Conservation (phyloP, 2,888 invertebrate genomes). For the Euzophera pinguis region DNA sequence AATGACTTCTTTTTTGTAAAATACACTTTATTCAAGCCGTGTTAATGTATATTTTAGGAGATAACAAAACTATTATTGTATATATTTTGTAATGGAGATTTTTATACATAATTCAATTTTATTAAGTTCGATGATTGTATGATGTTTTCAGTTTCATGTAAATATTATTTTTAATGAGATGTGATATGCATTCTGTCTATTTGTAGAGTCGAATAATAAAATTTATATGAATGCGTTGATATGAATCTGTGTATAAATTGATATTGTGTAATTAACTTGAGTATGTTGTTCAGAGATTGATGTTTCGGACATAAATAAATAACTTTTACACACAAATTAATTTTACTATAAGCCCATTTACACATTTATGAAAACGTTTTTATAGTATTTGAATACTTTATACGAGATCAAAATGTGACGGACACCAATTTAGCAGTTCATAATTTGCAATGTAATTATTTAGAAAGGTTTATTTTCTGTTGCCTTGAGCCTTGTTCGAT, state of each 20-base stretch:
- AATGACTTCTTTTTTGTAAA: slow-evolving; percentile 51
- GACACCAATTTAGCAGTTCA: too few relatives aligned
- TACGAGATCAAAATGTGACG: too few relatives aligned
- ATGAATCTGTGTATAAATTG: slow-evolving; percentile 73
- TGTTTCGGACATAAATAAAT: slow-evolving; percentile 74
- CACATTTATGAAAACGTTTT: too few relatives aligned
- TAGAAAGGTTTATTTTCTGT: too few relatives aligned
- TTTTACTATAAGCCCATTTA: too few relatives aligned
- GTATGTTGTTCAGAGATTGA: slow-evolving; percentile 73
- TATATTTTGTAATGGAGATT: slow-evolving; percentile 72
- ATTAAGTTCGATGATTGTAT: slow-evolving; percentile 59
- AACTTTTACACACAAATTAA: slow-evolving; percentile 64
- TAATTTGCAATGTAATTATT: too few relatives aligned
- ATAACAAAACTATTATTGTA: slow-evolving; percentile 62
- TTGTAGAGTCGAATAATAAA: slow-evolving; percentile 69
- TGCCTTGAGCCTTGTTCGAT: too few relatives aligned
- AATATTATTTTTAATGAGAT: slow-evolving; percentile 63
- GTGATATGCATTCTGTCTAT: slow-evolving; percentile 73
- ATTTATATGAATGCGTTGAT: slow-evolving; percentile 72
- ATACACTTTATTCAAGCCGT: slow-evolving; percentile 60
- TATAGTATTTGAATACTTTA: too few relatives aligned
- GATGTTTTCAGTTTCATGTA: slow-evolving; percentile 62
- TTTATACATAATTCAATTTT: slow-evolving; percentile 66
- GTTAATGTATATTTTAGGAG: slow-evolving; percentile 66
- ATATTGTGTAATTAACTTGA: slow-evolving; percentile 73